These are phyloP conservation scores for Ictalurus punctatus DNA, from an alignment of 2,113 vertebrate species.

Conservation along the genomic window DNA sequence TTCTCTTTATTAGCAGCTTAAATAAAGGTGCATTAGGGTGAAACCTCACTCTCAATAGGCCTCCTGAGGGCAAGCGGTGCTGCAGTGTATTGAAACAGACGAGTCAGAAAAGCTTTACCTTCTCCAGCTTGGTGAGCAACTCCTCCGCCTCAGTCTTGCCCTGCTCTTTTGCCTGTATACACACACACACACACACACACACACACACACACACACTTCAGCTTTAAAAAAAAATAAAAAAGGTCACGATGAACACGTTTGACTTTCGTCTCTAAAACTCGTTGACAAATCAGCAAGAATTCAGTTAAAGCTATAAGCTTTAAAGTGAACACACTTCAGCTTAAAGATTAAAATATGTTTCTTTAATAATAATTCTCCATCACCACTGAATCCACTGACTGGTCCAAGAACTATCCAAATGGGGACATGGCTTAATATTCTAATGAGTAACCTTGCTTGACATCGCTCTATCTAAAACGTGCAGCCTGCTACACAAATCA, in stretches of 20 bases:
- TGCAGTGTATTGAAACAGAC: constrained; percentile 5
- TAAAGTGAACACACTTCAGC: neutral
- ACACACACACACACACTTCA: neutral
- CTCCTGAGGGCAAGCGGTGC: constrained; percentile 1
- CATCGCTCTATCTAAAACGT: neutral
- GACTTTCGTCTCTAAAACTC: neutral
- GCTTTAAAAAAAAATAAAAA: constrained; percentile 67
- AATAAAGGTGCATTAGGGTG: constrained; percentile 21
- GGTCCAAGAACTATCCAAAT: neutral
- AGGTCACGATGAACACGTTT: neutral
- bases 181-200: neutral
- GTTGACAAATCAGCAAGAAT: neutral
- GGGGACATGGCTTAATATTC: neutral
- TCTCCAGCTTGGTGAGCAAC: constrained; percentile 90
- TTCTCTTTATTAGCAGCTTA: constrained; percentile 15
- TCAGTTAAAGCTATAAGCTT: neutral
- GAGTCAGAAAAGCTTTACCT: constrained; percentile 73
- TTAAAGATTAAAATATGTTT: neutral
- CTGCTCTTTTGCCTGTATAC: constrained; percentile 90
- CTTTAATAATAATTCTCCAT: neutral
- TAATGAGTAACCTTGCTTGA: neutral
- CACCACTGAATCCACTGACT: neutral
- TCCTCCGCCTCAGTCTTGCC: constrained; percentile 93
- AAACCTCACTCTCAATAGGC: neutral
- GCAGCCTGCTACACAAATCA: neutral